Conservation (phyloP, 2,797 vertebrate species). For the Todus mexicanus region DNA sequence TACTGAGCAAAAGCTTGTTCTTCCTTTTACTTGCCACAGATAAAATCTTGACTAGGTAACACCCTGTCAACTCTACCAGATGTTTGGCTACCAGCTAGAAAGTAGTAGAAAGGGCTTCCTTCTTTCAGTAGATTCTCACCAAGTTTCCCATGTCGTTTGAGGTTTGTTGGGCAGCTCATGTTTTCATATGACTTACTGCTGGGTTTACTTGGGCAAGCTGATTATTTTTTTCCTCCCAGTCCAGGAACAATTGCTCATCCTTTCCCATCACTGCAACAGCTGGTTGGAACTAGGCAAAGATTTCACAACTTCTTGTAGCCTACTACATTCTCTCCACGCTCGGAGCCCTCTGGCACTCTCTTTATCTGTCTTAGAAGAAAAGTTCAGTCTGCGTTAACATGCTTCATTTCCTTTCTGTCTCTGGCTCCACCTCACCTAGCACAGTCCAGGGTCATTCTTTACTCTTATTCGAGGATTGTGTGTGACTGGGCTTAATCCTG, state of each 20-base stretch:
- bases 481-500: not conserved
- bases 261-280: constrained; percentile 1
- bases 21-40: not conserved
- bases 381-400: not conserved
- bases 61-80: not conserved
- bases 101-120: not conserved
- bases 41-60: not conserved
- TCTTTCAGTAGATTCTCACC: not conserved
- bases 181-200: not conserved
- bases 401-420: not conserved
- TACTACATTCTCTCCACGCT: not conserved
- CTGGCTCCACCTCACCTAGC: not conserved
- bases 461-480: not conserved
- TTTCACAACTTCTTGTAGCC: not conserved
- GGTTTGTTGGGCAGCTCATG: not conserved
- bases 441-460: not conserved
- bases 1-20: not conserved
- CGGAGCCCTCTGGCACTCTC: not conserved
- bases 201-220: not conserved
- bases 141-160: not conserved
- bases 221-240: not conserved
- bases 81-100: not conserved
- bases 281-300: not conserved
- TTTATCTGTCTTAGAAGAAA: not conserved
- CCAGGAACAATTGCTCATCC: constrained; percentile 24